Base-by-base conservation (phyloP, 2,797 vertebrate species). In the Sciurus carolinensis region DNA sequence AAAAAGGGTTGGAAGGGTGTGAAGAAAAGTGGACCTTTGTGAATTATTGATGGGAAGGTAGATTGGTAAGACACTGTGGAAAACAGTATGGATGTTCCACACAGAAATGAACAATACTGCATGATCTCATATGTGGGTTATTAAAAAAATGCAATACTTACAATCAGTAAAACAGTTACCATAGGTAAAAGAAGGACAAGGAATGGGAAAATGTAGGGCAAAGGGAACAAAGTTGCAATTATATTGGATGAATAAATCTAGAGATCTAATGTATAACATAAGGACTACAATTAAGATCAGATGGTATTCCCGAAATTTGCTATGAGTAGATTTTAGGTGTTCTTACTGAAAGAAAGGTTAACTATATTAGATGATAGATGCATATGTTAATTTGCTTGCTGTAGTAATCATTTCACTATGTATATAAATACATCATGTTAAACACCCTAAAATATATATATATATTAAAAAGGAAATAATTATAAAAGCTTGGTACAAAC, bases 401-500 rank as follows among this genome's bases (percentile, higher is more conserved):
- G 8, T 12, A 67, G 26, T n/a, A 73, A 80, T 86, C n/a, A 69
- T 81, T 26, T 81, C 44, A 75, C 15, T 82, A 24, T 62, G 12
- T 69, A 47, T 59, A 84, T 30, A 67, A 33, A 69, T 87, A 14
- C 44, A 57, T 15, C 30, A 69, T 54, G 4, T n/a, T 73, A 15
- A 75, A 36, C 2, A 44, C 11, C 44, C 64, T 71, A 87, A 89
- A 82, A 2, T 39, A 39, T 39, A 52, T 76, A 8, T 6, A 76
- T 36, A 91, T 42, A 52, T 39, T 50, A 72, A 62, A 36, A 39
- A 87, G 85, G 14, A 91, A 88, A 62, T 54, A 50, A 91, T 39
- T 81, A 86, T 33, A 86, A 95, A 87, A 47, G 7, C 6, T 4
- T 93, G 39, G 8, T 64, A 72, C 52, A 93, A 91, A 91, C 36